phyloP scores from a whole-genome alignment of 2,113 vertebrate species.

The Formicarius rufipectus region DNA sequence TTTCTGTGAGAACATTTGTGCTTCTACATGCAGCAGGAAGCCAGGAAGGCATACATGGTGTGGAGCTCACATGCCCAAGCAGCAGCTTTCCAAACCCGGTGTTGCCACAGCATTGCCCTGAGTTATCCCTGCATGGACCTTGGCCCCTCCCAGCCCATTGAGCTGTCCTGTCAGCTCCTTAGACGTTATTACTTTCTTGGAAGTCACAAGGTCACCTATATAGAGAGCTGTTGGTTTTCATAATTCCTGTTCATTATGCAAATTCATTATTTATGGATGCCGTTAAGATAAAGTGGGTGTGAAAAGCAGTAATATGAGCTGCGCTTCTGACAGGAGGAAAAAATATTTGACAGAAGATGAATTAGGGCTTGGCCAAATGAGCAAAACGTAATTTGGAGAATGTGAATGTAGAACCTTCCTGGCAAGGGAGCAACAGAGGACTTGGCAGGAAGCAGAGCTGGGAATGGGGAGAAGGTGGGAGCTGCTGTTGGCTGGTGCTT shows the following conservation, averaged over 20 bases:
- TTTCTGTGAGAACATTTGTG: neutral
- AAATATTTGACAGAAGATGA: neutral
- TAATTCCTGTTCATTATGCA: neutral
- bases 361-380: neutral
- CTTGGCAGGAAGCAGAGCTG: neutral
- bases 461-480: neutral
- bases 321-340: neutral
- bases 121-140: accelerated
- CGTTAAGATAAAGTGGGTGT: neutral
- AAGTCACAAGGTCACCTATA: slow-evolving; percentile 10
- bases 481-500: accelerated
- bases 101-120: neutral
- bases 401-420: neutral
- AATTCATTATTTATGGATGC: neutral
- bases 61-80: accelerated
- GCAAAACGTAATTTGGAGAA: neutral
- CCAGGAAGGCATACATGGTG: accelerated
- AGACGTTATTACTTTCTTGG: neutral
- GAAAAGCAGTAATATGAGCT: neutral
- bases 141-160: neutral
- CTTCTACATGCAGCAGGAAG: neutral
- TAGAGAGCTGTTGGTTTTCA: neutral
- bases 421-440: accelerated
- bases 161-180: neutral
- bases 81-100: neutral